Percentiles rank a stretch among this genome's conserved stretches.
phyloP scores from a whole-genome alignment of 2,888 invertebrate genomes.

The Copidosoma aretas region DNA sequence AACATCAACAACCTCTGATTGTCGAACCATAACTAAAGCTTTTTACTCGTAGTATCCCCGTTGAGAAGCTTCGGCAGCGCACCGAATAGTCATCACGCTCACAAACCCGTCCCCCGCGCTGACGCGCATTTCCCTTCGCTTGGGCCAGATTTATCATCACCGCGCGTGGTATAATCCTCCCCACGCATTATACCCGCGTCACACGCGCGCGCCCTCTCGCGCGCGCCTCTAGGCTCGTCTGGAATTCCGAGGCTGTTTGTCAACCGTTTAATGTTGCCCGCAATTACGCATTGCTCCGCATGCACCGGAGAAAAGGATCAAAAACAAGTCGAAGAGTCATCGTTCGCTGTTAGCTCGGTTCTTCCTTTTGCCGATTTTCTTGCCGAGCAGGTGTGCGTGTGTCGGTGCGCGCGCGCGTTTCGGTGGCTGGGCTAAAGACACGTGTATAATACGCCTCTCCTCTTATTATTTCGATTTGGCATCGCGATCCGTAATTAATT shows the following conservation, averaged over 20 bases:
- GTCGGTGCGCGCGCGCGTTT: background rate
- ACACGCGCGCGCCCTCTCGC: background rate
- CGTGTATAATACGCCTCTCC: background rate
- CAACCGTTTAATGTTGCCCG: background rate
- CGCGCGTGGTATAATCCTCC: too few species aligned
- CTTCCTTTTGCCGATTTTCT: too few species aligned
- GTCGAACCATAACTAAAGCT: too few species aligned
- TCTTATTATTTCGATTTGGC: background rate
- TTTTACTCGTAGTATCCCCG: too few species aligned
- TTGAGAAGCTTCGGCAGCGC: too few species aligned
- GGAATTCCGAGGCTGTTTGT: background rate
- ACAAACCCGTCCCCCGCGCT: too few species aligned
- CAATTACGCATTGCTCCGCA: background rate
- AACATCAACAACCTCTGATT: too few species aligned
- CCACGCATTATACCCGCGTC: background rate
- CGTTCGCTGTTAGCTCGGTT: background rate
- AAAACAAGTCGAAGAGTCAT: background rate
- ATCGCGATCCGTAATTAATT: slow-evolving; percentile 7
- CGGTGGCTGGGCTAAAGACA: background rate
- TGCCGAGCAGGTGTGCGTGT: background rate
- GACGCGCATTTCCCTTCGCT: too few species aligned
- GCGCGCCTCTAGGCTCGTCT: background rate
- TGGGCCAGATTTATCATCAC: too few species aligned
- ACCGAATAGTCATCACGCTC: too few species aligned
- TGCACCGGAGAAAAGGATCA: background rate